A percentile compares a stretch with the other conserved stretches of the same genome.
These are phyloP conservation scores for Norana najaformis DNA, from an alignment of 2,888 invertebrate species.

Conservation along the genomic window DNA sequence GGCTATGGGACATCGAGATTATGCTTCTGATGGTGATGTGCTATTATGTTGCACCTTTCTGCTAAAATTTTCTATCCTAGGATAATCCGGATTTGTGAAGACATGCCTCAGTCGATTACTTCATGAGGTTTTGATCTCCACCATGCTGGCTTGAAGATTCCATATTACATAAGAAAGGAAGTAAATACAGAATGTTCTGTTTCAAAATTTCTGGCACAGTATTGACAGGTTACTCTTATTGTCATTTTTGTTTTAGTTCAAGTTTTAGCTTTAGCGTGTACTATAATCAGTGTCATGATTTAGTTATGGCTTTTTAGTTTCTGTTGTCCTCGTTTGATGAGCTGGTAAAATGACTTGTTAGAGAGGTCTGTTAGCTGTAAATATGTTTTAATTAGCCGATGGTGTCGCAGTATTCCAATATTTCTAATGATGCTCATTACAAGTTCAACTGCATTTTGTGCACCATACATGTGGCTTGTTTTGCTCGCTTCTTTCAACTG, in stretches of 20 bases:
- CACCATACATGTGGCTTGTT: not conserved
- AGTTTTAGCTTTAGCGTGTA: not conserved
- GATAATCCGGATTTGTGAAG: not conserved
- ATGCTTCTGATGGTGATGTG: not conserved
- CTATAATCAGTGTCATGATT: not conserved
- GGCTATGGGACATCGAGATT: not conserved
- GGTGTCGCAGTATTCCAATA: slow-evolving; percentile 13
- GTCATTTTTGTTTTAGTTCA: not conserved
- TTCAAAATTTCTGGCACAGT: not conserved
- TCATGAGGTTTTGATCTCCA: not conserved
- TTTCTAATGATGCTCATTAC: slow-evolving; percentile 13
- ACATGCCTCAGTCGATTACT: not conserved
- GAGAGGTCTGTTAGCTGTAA: not conserved
- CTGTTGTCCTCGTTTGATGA: not conserved
- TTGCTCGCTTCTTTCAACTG: not conserved
- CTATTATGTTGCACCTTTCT: not conserved
- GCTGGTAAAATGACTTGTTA: slow-evolving; percentile 13
- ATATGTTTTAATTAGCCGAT: not conserved
- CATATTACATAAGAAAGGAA: not conserved
- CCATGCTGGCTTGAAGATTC: not conserved
- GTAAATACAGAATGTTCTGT: not conserved
- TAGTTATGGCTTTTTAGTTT: not conserved
- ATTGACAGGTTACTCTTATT: not conserved
- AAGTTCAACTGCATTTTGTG: not conserved
- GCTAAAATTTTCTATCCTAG: too few relatives aligned